phyloP scores from a whole-genome alignment of 2,888 invertebrate genomes.

The Parnassius orleans region DNA sequence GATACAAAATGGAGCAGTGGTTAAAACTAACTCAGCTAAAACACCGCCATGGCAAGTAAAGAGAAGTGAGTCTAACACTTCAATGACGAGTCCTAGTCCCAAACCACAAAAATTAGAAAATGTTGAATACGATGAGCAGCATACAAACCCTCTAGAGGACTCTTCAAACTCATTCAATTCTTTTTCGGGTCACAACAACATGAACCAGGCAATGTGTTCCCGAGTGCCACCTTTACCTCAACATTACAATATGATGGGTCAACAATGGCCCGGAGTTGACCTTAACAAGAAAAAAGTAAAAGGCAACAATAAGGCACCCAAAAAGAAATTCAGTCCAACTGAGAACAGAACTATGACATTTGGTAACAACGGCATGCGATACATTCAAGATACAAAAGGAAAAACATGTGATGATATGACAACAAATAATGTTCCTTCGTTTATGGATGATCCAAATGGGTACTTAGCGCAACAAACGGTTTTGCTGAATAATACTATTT shows the following conservation, averaged over 20 bases:
- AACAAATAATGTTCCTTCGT: conserved; percentile 86
- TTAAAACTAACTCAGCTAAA: conserved; percentile 76
- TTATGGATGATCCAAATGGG: conserved; percentile 95
- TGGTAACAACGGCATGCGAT: conserved; percentile 59
- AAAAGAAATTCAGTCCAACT: conserved; percentile 65
- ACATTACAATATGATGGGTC: conserved; percentile 76
- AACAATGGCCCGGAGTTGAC: conserved; percentile 70
- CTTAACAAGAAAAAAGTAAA: conserved; percentile 80
- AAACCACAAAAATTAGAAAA: conserved; percentile 62
- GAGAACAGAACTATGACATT: conserved; percentile 57
- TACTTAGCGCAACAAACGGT: conserved; percentile 95
- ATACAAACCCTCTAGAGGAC: conserved; percentile 61
- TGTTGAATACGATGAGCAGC: conserved; percentile 61
- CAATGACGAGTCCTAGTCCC: conserved; percentile 56
- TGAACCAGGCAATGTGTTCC: conserved; percentile 81
- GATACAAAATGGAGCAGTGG: conserved; percentile 73
- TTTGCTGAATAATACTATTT: conserved; percentile 90
- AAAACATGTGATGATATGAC: conserved; percentile 71
- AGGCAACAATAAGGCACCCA: conserved; percentile 72
- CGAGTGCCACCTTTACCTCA: conserved; percentile 88
- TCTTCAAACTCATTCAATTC: conserved; percentile 56
- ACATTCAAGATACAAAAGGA: conserved; percentile 60
- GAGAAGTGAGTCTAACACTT: conserved; percentile 50
- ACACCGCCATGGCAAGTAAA: conserved; percentile 83
- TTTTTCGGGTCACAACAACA: conserved; percentile 55